Percentiles rank a stretch among this genome's conserved stretches.
phyloP scores from a whole-genome alignment of 2,888 invertebrate genomes.

The Eupithecia subumbrata region DNA sequence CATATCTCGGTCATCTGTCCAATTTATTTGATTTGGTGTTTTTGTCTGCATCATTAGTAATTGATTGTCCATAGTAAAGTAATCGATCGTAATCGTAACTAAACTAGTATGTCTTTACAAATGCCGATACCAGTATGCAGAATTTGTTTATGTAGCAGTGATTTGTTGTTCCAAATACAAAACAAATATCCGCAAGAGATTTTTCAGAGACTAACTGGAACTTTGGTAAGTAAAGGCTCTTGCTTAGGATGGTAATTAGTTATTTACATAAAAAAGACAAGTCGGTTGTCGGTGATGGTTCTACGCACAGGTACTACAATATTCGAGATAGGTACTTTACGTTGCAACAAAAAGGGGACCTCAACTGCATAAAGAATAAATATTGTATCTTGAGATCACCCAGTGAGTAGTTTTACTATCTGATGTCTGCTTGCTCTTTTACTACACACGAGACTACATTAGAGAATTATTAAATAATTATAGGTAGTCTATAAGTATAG shows the following conservation, averaged over 20 bases:
- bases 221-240: conserved; percentile 3
- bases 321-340: neutral
- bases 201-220: conserved; percentile 17
- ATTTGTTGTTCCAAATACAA: conserved; percentile 23
- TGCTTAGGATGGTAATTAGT: neutral
- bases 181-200: conserved; percentile 17
- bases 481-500: no score
- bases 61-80: no score
- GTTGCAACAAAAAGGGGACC: neutral
- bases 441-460: no score
- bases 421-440: neutral
- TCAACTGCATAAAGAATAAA: neutral
- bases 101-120: neutral
- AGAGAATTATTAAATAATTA: no score
- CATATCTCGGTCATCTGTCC: no score
- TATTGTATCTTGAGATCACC: no score
- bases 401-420: no score
- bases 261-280: no score
- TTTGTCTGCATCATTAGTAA: no score
- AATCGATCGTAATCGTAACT: neutral
- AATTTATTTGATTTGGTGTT: no score
- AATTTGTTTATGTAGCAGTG: conserved; percentile 28
- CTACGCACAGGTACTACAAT: no score
- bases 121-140: conserved; percentile 18
- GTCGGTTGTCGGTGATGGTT: no score